These are phyloP conservation scores for Pegoplata infirma DNA, from an alignment of 2,888 invertebrate species.

Conservation along the genomic window DNA sequence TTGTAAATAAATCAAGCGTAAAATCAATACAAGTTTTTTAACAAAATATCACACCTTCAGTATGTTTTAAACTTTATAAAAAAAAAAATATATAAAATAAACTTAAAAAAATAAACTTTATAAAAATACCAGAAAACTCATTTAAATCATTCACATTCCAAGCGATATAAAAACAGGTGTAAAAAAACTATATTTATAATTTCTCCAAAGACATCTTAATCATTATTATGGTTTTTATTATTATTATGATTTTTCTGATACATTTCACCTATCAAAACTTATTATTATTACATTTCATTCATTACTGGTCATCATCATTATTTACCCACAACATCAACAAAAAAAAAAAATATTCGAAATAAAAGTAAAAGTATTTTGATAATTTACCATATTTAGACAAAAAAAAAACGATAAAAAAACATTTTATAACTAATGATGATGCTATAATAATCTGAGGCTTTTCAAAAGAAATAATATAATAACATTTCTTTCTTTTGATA, in stretches of 20 bases:
- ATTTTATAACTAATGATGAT: slow-evolving; percentile 12
- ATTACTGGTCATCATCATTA: slow-evolving; percentile 19
- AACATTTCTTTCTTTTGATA: not conserved
- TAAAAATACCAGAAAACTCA: too few relatives aligned
- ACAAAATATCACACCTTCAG: not conserved
- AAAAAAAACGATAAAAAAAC: slow-evolving; percentile 1
- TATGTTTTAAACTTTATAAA: not conserved
- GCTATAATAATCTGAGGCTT: slow-evolving; percentile 3
- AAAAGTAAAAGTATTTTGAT: slow-evolving; percentile 47
- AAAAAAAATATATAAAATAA: slow-evolving; percentile 1
- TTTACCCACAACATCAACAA: slow-evolving; percentile 1
- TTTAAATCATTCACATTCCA: slow-evolving; percentile 24
- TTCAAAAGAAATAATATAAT: not conserved
- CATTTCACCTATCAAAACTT: slow-evolving; percentile 33
- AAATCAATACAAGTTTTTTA: not conserved
- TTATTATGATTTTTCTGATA: slow-evolving; percentile 7
- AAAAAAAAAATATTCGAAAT: not conserved
- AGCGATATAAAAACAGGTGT: not conserved
- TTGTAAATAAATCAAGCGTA: not conserved
- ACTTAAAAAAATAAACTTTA: not conserved
- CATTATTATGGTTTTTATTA: too few relatives aligned
- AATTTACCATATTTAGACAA: not conserved
- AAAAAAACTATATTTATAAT: slow-evolving; percentile 18
- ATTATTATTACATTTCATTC: slow-evolving; percentile 28
- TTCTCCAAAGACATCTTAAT: slow-evolving; percentile 33